Percentiles rank a stretch among this genome's conserved stretches.
These are phyloP conservation scores for Drosophila kohkoa DNA, from an alignment of 1,140 invertebrate species.

Conservation along the genomic window DNA sequence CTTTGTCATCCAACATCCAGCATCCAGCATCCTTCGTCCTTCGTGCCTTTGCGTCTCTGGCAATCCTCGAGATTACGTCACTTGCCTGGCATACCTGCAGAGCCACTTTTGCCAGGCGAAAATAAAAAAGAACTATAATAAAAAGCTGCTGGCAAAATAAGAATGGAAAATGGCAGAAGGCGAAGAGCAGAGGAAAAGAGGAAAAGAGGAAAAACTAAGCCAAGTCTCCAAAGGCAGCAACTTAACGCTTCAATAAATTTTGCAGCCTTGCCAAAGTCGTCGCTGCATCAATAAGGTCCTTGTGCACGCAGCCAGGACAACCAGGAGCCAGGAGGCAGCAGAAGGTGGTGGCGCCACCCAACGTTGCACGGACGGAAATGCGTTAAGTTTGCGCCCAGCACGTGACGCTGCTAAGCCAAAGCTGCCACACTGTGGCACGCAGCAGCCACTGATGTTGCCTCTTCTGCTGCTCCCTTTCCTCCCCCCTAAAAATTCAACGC, in stretches of 20 bases:
- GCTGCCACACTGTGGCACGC: slow-evolving; percentile 79
- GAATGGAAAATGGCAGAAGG: neutral
- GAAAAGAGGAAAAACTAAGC: slow-evolving; percentile 44
- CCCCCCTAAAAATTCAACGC: neutral
- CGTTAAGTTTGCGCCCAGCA: slow-evolving; percentile 82
- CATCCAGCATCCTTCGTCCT: too few species aligned
- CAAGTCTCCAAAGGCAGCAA: slow-evolving; percentile 74
- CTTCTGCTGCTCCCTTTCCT: neutral
- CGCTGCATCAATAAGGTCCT: slow-evolving; percentile 77
- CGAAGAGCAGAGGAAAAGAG: neutral
- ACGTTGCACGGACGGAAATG: slow-evolving; percentile 74
- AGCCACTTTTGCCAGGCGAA: neutral
- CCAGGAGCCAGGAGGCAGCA: too few species aligned
- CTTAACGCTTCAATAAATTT: slow-evolving; percentile 82
- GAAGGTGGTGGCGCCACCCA: slow-evolving; percentile 1
- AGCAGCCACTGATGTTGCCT: slow-evolving; percentile 25
- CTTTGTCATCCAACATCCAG: neutral
- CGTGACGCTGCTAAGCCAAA: slow-evolving; percentile 79
- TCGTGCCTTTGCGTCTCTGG: too few species aligned
- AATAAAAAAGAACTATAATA: neutral
- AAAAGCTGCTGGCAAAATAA: neutral
- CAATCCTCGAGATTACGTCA: too few species aligned
- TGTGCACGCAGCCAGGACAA: slow-evolving; percentile 64
- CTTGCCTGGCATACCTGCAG: slow-evolving; percentile 39
- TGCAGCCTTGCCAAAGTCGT: slow-evolving; percentile 60